These are phyloP conservation scores for Drosophila teissieri DNA, from an alignment of 1,140 invertebrate species.

Conservation along the genomic window DNA sequence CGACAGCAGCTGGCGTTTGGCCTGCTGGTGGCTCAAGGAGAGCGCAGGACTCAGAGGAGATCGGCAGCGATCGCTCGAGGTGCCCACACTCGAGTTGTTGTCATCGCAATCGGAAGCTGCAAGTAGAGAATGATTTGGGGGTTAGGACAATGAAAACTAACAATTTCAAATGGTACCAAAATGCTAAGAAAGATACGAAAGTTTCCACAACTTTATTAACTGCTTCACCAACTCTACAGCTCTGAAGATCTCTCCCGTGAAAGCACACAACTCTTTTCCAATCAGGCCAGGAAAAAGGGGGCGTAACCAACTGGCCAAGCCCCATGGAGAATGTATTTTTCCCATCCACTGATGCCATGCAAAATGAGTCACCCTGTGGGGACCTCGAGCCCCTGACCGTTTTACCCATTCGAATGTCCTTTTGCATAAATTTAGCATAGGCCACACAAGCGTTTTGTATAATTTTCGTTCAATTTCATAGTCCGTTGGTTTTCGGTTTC, in stretches of 20 bases:
- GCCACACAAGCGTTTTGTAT: conserved; percentile 63
- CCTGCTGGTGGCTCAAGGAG: conserved; percentile 63
- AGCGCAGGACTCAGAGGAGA: conserved; percentile 70
- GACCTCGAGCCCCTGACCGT: conserved; percentile 4
- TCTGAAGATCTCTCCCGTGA: background rate
- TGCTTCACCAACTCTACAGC: background rate
- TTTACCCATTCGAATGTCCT: conserved; percentile 43
- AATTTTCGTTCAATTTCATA: conserved; percentile 84
- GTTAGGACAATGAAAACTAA: conserved; percentile 1
- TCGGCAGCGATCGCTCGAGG: conserved; percentile 78
- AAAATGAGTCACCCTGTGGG: conserved; percentile 36
- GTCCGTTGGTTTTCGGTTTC: conserved; percentile 66
- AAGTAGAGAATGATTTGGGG: conserved; percentile 4
- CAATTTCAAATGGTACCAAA: too few relatives aligned
- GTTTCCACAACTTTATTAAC: too few relatives aligned
- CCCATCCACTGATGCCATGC: conserved; percentile 7
- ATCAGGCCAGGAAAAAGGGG: conserved; percentile 1
- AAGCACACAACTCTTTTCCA: conserved; percentile 6
- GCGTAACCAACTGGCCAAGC: conserved; percentile 24
- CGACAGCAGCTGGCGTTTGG: conserved; percentile 65
- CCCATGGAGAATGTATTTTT: conserved; percentile 26
- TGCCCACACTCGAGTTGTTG: conserved; percentile 79
- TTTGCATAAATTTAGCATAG: conserved; percentile 74
- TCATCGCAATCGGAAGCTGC: conserved; percentile 81
- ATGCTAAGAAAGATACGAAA: too few relatives aligned